phyloP scores from a whole-genome alignment of 1,140 invertebrate genomes.

The Drosophila punjabiensis region DNA sequence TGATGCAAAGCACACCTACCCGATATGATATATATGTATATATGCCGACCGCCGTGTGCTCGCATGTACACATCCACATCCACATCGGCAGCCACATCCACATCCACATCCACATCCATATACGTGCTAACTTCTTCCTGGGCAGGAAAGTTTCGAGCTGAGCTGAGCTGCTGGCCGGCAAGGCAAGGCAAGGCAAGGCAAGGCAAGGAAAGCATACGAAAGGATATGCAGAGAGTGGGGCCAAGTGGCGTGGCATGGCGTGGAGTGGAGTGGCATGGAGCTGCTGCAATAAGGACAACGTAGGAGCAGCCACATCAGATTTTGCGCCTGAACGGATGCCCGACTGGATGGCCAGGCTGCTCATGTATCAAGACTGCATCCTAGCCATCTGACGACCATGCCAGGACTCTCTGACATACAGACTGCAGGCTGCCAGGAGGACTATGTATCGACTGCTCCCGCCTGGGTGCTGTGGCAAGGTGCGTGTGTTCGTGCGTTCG shows the following conservation, averaged over 20 bases:
- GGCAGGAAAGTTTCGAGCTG: constrained; percentile 55
- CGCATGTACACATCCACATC: constrained; percentile 33
- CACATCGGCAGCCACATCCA: constrained; percentile 1
- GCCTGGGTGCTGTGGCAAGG: constrained; percentile 10
- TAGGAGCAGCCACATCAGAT: constrained; percentile 64
- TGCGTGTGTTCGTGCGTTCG: constrained; percentile 7
- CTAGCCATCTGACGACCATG: constrained; percentile 57
- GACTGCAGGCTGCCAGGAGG: constrained; percentile 22
- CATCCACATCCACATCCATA: constrained; percentile 19
- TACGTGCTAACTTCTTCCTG: constrained; percentile 49
- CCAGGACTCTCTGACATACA: constrained; percentile 30
- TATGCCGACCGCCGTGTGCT: constrained; percentile 29
- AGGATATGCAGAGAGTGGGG: constrained; percentile 8
- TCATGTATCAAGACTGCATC: constrained; percentile 71
- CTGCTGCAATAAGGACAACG: constrained; percentile 61
- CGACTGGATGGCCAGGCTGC: constrained; percentile 49
- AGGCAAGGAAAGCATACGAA: constrained; percentile 26
- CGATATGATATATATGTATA: constrained; percentile 34
- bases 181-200: constrained; percentile 34
- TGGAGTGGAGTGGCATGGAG: neutral
- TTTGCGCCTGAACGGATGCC: constrained; percentile 59
- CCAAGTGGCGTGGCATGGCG: neutral
- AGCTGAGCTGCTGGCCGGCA: constrained; percentile 22
- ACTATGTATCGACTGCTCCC: constrained; percentile 30
- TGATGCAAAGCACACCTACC: constrained; percentile 58